These are phyloP conservation scores for Stigmatopora nigra DNA, from an alignment of 2,113 vertebrate genomes.

Conservation along the genomic window DNA sequence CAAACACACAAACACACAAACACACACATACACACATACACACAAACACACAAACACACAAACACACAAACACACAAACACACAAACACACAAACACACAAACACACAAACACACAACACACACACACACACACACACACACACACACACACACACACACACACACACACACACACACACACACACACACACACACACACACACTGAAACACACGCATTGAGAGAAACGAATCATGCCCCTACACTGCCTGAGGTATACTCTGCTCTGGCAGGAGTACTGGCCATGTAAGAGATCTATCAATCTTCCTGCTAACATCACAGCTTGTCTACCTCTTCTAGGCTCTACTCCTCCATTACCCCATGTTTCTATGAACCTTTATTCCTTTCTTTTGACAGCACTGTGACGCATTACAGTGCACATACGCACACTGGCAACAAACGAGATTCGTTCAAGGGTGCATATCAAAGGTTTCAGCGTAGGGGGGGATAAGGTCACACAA, in stretches of 20 bases:
- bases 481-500: not conserved
- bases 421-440: conserved; percentile 13
- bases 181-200: conserved; percentile 32
- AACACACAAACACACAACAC: conserved; percentile 24
- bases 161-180: conserved; percentile 33
- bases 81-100: conserved; percentile 50
- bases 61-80: too few species aligned
- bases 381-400: conserved; percentile 31
- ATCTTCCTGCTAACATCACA: conserved; percentile 53
- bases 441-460: conserved; percentile 15
- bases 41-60: conserved; percentile 33
- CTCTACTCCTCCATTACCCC: conserved; percentile 46
- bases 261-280: conserved; percentile 48
- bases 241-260: conserved; percentile 54
- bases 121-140: conserved; percentile 18
- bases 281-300: conserved; percentile 55
- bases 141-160: conserved; percentile 46
- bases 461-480: conserved; percentile 12
- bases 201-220: conserved; percentile 15
- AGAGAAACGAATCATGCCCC: conserved; percentile 40
- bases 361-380: conserved; percentile 48
- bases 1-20: conserved; percentile 43
- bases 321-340: conserved; percentile 44
- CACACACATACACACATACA: conserved; percentile 35
- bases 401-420: conserved; percentile 36